phyloP scores from a whole-genome alignment of 1,140 invertebrate genomes.

The Achroia grisella region DNA sequence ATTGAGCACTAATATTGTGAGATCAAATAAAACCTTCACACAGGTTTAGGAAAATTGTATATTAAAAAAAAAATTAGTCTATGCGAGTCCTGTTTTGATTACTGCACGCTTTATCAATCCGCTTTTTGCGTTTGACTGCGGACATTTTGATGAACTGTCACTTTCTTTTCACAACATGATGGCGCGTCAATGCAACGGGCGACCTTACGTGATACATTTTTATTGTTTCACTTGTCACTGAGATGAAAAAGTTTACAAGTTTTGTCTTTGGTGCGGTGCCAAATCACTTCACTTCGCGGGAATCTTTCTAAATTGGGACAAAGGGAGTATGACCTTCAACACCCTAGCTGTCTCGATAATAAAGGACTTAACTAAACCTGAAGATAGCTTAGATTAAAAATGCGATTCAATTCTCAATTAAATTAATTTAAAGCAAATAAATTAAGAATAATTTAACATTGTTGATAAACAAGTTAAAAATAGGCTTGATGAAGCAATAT shows the following conservation, averaged over 20 bases:
- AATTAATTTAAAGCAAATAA: too few relatives aligned
- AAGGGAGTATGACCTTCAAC: constrained; percentile 9
- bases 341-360: background rate
- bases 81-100: constrained; percentile 35
- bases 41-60: constrained; percentile 11
- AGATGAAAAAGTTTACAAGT: constrained; percentile 7
- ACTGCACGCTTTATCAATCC: constrained; percentile 18
- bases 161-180: constrained; percentile 18
- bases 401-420: too few relatives aligned
- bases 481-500: too few relatives aligned
- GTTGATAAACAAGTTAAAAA: too few relatives aligned
- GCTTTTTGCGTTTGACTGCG: constrained; percentile 59
- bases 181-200: constrained; percentile 9
- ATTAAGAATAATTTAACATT: too few relatives aligned
- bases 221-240: constrained; percentile 34
- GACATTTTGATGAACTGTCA: constrained; percentile 56
- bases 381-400: too few relatives aligned
- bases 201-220: constrained; percentile 22
- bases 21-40: constrained; percentile 37
- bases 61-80: background rate
- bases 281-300: constrained; percentile 13
- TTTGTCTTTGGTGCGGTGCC: constrained; percentile 25
- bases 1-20: constrained; percentile 66
- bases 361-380: background rate
- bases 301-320: constrained; percentile 9